A percentile compares a stretch with the other conserved stretches of the same genome.
Conservation (phyloP, 2,888 invertebrate species). For the Lasioglossum leucozonium region DNA sequence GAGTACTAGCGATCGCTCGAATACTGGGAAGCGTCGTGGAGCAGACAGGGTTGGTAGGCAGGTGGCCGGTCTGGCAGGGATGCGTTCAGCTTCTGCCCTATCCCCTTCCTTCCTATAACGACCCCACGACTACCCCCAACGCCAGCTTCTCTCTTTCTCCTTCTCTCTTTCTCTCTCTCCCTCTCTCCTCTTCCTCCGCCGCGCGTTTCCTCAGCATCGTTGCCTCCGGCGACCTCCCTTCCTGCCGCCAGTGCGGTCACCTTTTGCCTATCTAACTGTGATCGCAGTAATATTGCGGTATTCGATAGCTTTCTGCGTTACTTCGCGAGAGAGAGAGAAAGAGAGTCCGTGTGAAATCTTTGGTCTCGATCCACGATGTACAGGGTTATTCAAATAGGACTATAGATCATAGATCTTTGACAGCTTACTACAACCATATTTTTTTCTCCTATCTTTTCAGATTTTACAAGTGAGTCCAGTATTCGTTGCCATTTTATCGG, state of each 20-base stretch:
- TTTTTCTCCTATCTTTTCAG: not conserved
- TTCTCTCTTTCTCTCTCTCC: not conserved
- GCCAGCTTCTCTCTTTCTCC: not conserved
- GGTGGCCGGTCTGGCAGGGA: slow-evolving; percentile 76
- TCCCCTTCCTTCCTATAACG: slow-evolving; percentile 63
- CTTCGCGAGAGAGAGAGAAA: not conserved
- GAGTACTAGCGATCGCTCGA: slow-evolving; percentile 72
- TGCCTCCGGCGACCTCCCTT: slow-evolving; percentile 46
- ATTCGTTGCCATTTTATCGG: not conserved
- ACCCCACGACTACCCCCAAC: slow-evolving; percentile 37
- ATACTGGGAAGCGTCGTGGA: slow-evolving; percentile 74
- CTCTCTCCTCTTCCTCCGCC: not conserved
- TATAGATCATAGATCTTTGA: not conserved
- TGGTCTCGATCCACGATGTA: not conserved
- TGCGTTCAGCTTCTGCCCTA: slow-evolving; percentile 75
- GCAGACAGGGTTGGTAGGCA: slow-evolving; percentile 74
- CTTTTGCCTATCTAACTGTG: slow-evolving; percentile 16
- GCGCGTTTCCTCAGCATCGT: slow-evolving; percentile 36
- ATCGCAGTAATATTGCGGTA: slow-evolving; percentile 30
- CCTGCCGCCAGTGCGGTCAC: slow-evolving; percentile 33
- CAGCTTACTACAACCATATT: not conserved
- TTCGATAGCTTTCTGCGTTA: slow-evolving; percentile 6
- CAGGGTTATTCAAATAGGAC: not conserved
- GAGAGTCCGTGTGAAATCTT: not conserved
- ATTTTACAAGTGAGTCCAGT: not conserved